Base-by-base conservation (phyloP, 2,113 vertebrate genomes). In the Bujurquina vittata region DNA sequence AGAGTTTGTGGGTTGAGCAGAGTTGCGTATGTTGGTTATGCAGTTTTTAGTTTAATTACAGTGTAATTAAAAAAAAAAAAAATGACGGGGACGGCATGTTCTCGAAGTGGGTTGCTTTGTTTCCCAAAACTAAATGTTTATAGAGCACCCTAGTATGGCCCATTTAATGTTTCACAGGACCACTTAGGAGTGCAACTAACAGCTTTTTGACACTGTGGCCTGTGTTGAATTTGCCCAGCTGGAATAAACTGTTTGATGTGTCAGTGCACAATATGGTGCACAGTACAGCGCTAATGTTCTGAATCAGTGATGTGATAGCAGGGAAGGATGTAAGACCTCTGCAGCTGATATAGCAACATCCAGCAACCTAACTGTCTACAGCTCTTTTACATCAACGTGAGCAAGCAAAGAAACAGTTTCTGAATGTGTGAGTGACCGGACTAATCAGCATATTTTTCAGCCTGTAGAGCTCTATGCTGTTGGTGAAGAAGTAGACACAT, bases 361-460 rank as follows among this genome's bases (percentile, higher is more conserved):
- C 57, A 52, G 62, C 57, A 12, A 55, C 23, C 4, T 29, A 15
- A 62, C 46, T 17, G 23, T 84, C 20, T 14, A 62, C 43, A 85
- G 11, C 65, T 63, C 37, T 26, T 55, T 77, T 17, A 73, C 7
- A 20, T 82, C 33, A 59, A 65, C 33, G 6, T 77, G 18, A 90
- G 77, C 6, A 58, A 40, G 43, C 31, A 23, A 72, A 80, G 10
- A 60, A 18, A n/a, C n/a, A 7, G 18, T 22, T 75, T 77, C 33
- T 37, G 17, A 33, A 17, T 67, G 46, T 43, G n/a, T 29, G 26
- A 80, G 23, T 83, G 59, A 82, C 62, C 33, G 22, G 8, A 33
- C n/a, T 52, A 26, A 54, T 57, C 22, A 7, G 23, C 22, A 46
- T 59, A 23, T 31, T 62, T 56, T 76, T 72, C 26, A 72, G 46